Evolutionary conservation across 2,888 invertebrate species (phyloP), one percentile per base, ranked within the genome.

Genomic region (Drosophila nigricruria): DNA sequence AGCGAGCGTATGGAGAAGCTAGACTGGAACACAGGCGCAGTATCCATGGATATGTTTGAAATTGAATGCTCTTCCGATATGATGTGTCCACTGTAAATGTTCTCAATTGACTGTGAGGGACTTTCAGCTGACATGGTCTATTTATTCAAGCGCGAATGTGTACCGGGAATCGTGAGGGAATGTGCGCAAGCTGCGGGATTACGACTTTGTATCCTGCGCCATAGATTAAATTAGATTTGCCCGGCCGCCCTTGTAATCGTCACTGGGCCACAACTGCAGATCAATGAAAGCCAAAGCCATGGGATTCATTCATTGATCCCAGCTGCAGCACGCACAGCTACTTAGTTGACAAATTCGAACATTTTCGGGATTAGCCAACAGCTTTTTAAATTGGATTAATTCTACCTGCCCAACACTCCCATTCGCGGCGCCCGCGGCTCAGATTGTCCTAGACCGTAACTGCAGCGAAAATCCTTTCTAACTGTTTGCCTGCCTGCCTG

Each of bases 1-100:
- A 90, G 68, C 5, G 90, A 85, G 25, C 90, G 81, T 38, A 91
- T 91, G 27, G 90, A 90, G 62, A 91, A 91, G 42, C 85, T 91
- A 1, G 90, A 90, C 45, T 90, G 62, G 20, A 90, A 90, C 4
- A 85, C 77, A 3, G 82, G 73, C 32, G 81, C 59, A 60, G 87
- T 97, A 52, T 76, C 78, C 81, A 73, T 77, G 20, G 12, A 34
- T 32, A 27, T 58, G n/a, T 56, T 10, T 25, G 23, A 52, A 16
- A 10, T 27, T 27, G 40, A 16, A 8, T 23, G 32, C 34, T 45
- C 34, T 34, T 8, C 5, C 45, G 23, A 8, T 9, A 34, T 14
- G 40, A 25, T 63, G 60, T 47, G 50, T 66, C 42, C 20, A 25
- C 49, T 9, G 14, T 23, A 4, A 53, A 9, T 18, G 50, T 30